Conservation (phyloP, 2,113 vertebrate species). For the Pao palembangensis region DNA sequence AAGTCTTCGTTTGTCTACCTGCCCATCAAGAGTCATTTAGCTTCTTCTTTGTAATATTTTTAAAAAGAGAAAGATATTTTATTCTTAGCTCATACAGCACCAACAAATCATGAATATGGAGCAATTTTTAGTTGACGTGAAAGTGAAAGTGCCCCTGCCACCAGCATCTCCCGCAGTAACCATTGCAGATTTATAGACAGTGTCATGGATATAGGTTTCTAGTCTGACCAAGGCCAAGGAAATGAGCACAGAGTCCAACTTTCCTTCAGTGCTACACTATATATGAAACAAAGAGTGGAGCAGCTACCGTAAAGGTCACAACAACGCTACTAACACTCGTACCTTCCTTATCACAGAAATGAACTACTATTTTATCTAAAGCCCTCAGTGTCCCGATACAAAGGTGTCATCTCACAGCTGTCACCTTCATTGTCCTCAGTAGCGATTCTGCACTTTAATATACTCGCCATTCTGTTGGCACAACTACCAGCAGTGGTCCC, state of each 20-base stretch:
- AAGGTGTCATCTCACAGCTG: slow-evolving; percentile 24
- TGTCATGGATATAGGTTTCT: too few relatives aligned
- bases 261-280: too few relatives aligned
- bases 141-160: too few relatives aligned
- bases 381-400: background rate
- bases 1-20: background rate
- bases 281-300: too few relatives aligned
- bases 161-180: too few relatives aligned
- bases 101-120: too few relatives aligned
- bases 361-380: background rate
- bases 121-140: too few relatives aligned
- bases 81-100: background rate
- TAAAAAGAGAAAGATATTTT: background rate
- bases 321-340: background rate
- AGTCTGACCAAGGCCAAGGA: too few relatives aligned
- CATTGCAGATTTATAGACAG: too few relatives aligned
- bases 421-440: slow-evolving; percentile 23
- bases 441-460: slow-evolving; percentile 40
- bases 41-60: background rate
- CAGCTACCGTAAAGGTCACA: too few relatives aligned
- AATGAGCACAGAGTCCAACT: too few relatives aligned
- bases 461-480: slow-evolving; percentile 18
- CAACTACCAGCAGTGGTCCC: slow-evolving; percentile 2
- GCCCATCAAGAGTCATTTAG: background rate
- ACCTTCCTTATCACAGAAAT: background rate